Conservation (phyloP, 2,888 invertebrate genomes). For the Anoplius nigerrimus region DNA sequence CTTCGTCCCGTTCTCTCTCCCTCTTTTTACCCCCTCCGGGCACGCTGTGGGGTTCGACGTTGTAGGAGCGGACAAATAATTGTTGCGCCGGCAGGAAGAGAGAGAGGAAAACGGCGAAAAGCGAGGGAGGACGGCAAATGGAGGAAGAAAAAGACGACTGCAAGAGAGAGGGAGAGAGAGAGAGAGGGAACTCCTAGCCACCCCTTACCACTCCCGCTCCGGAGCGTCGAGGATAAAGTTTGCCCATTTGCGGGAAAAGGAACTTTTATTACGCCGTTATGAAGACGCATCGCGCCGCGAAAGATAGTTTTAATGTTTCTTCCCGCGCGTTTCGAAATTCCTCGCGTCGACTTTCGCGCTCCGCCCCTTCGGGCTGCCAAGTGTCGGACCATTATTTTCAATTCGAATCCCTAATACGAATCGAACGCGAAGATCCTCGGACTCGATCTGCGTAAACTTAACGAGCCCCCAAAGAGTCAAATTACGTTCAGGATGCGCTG, state of each 20-base stretch:
- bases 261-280: slow-evolving; percentile 66
- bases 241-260: slow-evolving; percentile 60
- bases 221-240: slow-evolving; percentile 56
- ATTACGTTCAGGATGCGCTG: too few species aligned
- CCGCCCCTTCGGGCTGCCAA: slow-evolving; percentile 11
- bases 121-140: slow-evolving; percentile 3
- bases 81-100: slow-evolving; percentile 22
- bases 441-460: too few species aligned
- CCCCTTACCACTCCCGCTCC: background rate
- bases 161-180: background rate
- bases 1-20: too few species aligned
- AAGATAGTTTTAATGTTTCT: slow-evolving; percentile 54
- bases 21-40: too few species aligned
- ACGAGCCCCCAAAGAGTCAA: too few species aligned
- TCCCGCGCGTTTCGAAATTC: slow-evolving; percentile 29
- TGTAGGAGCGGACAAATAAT: slow-evolving; percentile 36
- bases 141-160: background rate
- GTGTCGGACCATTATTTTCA: slow-evolving; percentile 2
- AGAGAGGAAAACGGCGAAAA: slow-evolving; percentile 14
- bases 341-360: slow-evolving; percentile 7
- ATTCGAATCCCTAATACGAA: background rate
- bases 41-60: background rate
- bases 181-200: background rate
- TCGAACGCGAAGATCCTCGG: too few species aligned
- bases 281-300: slow-evolving; percentile 52